Conservation (phyloP, 2,113 vertebrate genomes). For the Entomyzon cyanotis region DNA sequence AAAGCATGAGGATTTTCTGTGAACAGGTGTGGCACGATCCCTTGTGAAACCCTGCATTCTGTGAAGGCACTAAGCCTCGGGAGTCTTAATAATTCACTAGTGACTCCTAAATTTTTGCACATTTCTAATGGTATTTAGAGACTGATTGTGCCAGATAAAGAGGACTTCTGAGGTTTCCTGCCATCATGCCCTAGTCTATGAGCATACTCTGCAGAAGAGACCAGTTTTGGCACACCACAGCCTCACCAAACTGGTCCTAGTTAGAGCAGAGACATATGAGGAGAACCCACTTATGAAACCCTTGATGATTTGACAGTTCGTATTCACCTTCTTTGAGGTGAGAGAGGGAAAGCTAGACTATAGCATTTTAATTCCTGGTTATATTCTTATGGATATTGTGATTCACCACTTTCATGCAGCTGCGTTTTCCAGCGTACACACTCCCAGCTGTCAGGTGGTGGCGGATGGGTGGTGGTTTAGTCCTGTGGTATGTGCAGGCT, state of each 20-base stretch:
- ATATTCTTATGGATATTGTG: background rate
- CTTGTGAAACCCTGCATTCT: background rate
- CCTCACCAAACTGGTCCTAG: background rate
- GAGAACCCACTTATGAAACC: background rate
- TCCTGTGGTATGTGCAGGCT: background rate
- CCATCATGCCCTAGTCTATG: background rate
- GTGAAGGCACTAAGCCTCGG: background rate
- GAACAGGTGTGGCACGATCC: background rate
- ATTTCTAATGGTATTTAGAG: background rate
- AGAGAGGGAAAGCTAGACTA: background rate
- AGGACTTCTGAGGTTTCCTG: background rate
- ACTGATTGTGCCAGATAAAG: background rate
- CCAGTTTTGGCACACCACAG: background rate
- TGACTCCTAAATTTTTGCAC: background rate
- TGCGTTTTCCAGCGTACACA: background rate
- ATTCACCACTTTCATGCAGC: background rate
- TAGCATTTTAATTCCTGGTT: background rate
- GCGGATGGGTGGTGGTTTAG: background rate
- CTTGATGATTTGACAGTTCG: background rate
- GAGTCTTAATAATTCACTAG: background rate
- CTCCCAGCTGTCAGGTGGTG: background rate
- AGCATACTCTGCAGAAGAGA: background rate
- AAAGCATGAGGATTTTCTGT: background rate
- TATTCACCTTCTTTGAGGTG: background rate
- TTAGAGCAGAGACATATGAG: background rate